These are phyloP conservation scores for Phrynocephalus guinanensis DNA, from an alignment of 2,797 vertebrate genomes.

Conservation along the genomic window DNA sequence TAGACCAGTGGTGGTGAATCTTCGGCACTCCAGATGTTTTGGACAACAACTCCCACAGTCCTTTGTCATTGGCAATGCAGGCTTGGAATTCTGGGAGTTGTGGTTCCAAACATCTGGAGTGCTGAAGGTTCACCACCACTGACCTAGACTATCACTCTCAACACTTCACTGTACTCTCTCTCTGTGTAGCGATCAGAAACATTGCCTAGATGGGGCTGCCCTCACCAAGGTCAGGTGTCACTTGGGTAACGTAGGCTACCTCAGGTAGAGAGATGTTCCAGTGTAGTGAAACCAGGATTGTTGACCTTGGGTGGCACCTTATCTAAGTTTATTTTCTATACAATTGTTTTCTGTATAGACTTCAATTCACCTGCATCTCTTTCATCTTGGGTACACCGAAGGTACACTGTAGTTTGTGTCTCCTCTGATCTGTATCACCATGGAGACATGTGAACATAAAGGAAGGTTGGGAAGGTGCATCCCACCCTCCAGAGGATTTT, in stretches of 20 bases:
- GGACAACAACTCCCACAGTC: no score
- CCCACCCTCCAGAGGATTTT: neutral
- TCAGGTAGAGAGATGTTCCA: neutral
- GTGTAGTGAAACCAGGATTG: neutral
- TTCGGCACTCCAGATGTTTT: no score
- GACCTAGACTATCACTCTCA: no score
- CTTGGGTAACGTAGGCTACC: neutral
- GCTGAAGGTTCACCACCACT: no score
- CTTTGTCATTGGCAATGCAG: no score
- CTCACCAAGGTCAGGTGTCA: neutral
- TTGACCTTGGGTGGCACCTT: neutral
- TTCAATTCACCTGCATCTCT: neutral
- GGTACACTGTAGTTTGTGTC: neutral
- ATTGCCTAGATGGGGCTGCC: neutral
- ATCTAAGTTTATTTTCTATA: neutral
- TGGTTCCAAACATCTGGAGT: no score
- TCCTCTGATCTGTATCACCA: neutral
- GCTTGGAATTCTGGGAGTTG: no score
- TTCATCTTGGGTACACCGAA: neutral
- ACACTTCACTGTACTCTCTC: no score
- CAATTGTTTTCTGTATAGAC: neutral
- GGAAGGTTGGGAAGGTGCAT: neutral
- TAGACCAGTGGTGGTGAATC: no score
- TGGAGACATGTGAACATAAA: neutral
- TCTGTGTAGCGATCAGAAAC: neutral